A percentile compares a stretch with the other conserved stretches of the same genome.
These are phyloP conservation scores for Eulimnadia texana DNA, from an alignment of 1,140 invertebrate species.

Conservation along the genomic window DNA sequence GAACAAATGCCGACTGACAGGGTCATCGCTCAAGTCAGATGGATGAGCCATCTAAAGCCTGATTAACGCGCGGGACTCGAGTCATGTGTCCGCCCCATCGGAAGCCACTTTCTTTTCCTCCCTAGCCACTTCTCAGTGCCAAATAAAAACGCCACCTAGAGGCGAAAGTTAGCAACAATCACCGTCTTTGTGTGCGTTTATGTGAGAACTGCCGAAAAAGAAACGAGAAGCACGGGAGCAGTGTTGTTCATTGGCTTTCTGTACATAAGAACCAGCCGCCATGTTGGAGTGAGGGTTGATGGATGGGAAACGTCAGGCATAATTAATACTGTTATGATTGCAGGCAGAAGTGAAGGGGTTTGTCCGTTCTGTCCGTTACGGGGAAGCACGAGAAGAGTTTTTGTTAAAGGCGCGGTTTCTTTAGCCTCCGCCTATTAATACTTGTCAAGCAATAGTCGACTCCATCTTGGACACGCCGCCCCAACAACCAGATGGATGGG, in stretches of 20 bases:
- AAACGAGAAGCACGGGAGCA: background rate
- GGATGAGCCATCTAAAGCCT: background rate
- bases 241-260: too few species aligned
- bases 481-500: background rate
- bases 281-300: too few species aligned
- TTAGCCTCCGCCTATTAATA: constrained; percentile 9
- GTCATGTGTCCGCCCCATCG: background rate
- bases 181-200: background rate
- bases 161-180: too few species aligned
- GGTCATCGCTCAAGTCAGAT: constrained; percentile 12
- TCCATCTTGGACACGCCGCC: constrained; percentile 10
- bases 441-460: constrained; percentile 9
- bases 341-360: background rate
- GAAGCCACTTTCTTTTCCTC: background rate
- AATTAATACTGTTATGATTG: background rate
- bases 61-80: background rate
- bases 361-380: background rate
- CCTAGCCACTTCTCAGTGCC: too few species aligned
- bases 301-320: background rate
- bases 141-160: too few species aligned
- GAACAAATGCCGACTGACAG: constrained; percentile 9
- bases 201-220: background rate
- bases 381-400: background rate
- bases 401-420: background rate
- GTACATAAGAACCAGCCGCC: too few species aligned